Percentiles rank a stretch among this genome's conserved stretches.
Conservation (phyloP, 2,113 vertebrate genomes). For the Centropristis striata region DNA sequence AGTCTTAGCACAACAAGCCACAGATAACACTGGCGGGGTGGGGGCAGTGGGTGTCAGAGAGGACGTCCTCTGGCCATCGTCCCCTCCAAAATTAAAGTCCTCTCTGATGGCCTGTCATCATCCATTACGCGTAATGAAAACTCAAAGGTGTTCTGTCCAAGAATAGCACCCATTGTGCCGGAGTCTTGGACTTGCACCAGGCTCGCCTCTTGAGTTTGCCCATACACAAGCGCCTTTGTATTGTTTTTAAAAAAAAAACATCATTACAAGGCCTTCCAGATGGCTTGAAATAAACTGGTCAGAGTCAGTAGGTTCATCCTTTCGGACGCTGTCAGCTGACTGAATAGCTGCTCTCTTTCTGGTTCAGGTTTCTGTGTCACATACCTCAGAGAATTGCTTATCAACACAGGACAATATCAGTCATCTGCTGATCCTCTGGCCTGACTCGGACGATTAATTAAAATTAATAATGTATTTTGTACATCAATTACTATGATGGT, state of each 20-base stretch:
- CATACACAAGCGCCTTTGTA: slow-evolving; percentile 80
- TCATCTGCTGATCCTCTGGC: slow-evolving; percentile 13
- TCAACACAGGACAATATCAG: slow-evolving; percentile 61
- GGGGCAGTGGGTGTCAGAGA: slow-evolving; percentile 34
- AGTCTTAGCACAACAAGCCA: slow-evolving; percentile 58
- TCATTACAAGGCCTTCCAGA: slow-evolving; percentile 72
- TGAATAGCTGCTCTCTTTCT: slow-evolving; percentile 44
- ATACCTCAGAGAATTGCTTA: slow-evolving; percentile 65
- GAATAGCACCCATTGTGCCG: slow-evolving; percentile 83
- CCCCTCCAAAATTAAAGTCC: slow-evolving; percentile 70
- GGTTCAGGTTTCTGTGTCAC: slow-evolving; percentile 49
- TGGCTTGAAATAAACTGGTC: slow-evolving; percentile 41
- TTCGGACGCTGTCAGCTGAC: slow-evolving; percentile 18
- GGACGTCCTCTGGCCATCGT: slow-evolving; percentile 61
- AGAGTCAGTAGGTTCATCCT: slow-evolving; percentile 62
- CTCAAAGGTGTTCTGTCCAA: slow-evolving; percentile 73
- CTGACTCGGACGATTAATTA: background rate
- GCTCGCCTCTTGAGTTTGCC: slow-evolving; percentile 56
- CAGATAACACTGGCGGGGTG: slow-evolving; percentile 40
- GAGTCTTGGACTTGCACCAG: slow-evolving; percentile 70
- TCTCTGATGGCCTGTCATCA: slow-evolving; percentile 73
- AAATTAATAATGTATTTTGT: slow-evolving; percentile 5
- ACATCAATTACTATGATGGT: background rate
- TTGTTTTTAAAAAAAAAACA: slow-evolving; percentile 62
- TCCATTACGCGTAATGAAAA: slow-evolving; percentile 59